Evolutionary conservation across 1,140 invertebrate species (phyloP).

Genomic region (Spodoptera frugiperda): DNA sequence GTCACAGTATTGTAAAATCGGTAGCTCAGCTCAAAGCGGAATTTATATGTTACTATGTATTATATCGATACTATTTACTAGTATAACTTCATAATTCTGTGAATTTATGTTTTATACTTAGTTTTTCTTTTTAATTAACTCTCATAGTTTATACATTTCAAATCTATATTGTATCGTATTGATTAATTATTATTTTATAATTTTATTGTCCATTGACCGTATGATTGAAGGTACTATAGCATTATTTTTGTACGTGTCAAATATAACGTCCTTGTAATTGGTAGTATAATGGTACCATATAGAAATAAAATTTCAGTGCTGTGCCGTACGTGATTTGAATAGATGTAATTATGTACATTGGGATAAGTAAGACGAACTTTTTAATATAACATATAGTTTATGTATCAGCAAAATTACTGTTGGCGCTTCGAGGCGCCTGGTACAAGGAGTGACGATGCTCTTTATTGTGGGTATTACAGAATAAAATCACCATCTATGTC

Average conservation of each 20-base stretch:
- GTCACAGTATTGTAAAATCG: constrained; percentile 39
- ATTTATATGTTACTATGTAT: constrained; percentile 42
- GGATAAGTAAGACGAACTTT: constrained; percentile 35
- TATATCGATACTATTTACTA: constrained; percentile 14
- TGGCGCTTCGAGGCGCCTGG: constrained; percentile 2
- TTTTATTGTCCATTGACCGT: constrained; percentile 20
- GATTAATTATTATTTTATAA: constrained; percentile 31
- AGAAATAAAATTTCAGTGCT: constrained; percentile 49
- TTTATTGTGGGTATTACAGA: constrained; percentile 1
- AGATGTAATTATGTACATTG: constrained; percentile 40
- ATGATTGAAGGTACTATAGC: constrained; percentile 9
- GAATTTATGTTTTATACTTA: constrained; percentile 41
- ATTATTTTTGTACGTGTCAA: constrained; percentile 45
- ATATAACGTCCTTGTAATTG: constrained; percentile 34
- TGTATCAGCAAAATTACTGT: constrained; percentile 39
- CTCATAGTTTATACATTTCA: constrained; percentile 39
- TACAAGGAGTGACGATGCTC: constrained; percentile 14
- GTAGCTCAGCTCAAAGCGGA: constrained; percentile 39
- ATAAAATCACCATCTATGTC: constrained; percentile 11
- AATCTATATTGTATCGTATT: constrained; percentile 39
- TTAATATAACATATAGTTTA: constrained; percentile 33
- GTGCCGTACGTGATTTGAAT: constrained; percentile 48
- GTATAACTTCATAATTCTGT: constrained; percentile 40
- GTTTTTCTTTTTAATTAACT: constrained; percentile 35
- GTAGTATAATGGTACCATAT: constrained; percentile 29